A percentile compares a stretch with the other conserved stretches of the same genome.
phyloP scores from a whole-genome alignment of 2,888 invertebrate species.

The Drosophila nr. perissopoda region DNA sequence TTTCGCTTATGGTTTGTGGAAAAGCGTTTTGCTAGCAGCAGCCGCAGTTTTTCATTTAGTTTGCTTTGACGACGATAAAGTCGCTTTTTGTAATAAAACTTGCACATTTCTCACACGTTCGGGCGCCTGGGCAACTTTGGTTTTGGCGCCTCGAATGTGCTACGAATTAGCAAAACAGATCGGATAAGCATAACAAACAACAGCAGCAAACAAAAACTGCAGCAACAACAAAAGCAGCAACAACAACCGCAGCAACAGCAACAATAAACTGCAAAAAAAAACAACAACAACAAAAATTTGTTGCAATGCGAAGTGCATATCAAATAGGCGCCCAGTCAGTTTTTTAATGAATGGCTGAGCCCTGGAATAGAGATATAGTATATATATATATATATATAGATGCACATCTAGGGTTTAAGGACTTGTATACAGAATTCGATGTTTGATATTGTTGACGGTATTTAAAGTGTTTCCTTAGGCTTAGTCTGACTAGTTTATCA shows the following conservation, averaged over 20 bases:
- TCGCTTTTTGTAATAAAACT: constrained; percentile 19
- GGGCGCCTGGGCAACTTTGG: constrained; percentile 55
- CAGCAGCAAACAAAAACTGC: constrained; percentile 21
- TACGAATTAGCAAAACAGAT: constrained; percentile 81
- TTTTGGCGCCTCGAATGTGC: constrained; percentile 79
- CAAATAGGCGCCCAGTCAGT: constrained; percentile 63
- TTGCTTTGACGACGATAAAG: constrained; percentile 11
- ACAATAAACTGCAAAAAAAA: constrained; percentile 7
- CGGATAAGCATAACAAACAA: constrained; percentile 73
- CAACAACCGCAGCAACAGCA: constrained; percentile 31
- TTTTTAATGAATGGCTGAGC: constrained; percentile 71
- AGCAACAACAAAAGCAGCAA: constrained; percentile 14
- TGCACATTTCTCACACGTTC: constrained; percentile 67
- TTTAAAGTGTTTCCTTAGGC: background rate
- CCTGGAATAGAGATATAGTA: constrained; percentile 11
- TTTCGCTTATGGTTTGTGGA: constrained; percentile 34
- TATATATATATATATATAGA: constrained; percentile 7
- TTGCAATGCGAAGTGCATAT: constrained; percentile 63
- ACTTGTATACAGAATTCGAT: constrained; percentile 7
- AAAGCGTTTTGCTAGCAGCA: constrained; percentile 48
- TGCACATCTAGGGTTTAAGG: constrained; percentile 25
- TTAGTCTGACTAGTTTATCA: background rate
- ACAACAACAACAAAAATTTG: constrained; percentile 3
- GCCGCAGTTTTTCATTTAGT: constrained; percentile 28
- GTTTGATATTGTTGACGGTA: background rate